Evolutionary conservation across 2,888 invertebrate genomes (phyloP).

Genomic region (Acronicta psi): DNA sequence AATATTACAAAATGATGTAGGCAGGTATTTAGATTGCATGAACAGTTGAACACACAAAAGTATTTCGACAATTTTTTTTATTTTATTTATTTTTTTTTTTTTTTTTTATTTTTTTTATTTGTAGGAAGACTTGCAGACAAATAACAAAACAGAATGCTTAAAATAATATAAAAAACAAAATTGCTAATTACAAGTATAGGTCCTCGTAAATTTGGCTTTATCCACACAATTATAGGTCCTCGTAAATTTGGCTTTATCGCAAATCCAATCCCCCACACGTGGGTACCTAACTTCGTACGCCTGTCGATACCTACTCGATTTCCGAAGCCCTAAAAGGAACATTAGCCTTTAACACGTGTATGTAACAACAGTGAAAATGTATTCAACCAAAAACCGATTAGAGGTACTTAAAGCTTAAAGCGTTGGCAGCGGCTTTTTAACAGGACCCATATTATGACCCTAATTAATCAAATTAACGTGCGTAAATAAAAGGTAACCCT

Average conservation of each 20-base stretch:
- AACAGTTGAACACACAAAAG: too few relatives aligned
- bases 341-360: conserved; percentile 23
- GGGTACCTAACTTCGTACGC: conserved; percentile 19
- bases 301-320: conserved; percentile 8
- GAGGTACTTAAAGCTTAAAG: conserved; percentile 15
- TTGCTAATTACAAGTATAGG: too few relatives aligned
- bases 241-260: conserved; percentile 26
- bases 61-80: too few relatives aligned
- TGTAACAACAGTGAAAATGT: conserved; percentile 9
- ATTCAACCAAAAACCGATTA: conserved; percentile 21
- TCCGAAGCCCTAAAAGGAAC: conserved; percentile 27
- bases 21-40: too few relatives aligned
- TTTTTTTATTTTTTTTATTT: too few relatives aligned
- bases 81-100: too few relatives aligned
- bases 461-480: conserved; percentile 39
- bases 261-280: conserved; percentile 13
- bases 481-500: conserved; percentile 8
- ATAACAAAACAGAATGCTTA: too few relatives aligned
- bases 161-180: too few relatives aligned
- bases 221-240: conserved; percentile 22
- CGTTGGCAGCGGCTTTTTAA: conserved; percentile 11
- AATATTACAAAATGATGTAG: too few relatives aligned
- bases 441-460: conserved; percentile 23
- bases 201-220: conserved; percentile 10
- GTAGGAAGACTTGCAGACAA: too few relatives aligned